Percentiles rank a stretch among this genome's conserved stretches.
Conservation (phyloP, 2,888 invertebrate genomes). For the Cistogaster globosa region DNA sequence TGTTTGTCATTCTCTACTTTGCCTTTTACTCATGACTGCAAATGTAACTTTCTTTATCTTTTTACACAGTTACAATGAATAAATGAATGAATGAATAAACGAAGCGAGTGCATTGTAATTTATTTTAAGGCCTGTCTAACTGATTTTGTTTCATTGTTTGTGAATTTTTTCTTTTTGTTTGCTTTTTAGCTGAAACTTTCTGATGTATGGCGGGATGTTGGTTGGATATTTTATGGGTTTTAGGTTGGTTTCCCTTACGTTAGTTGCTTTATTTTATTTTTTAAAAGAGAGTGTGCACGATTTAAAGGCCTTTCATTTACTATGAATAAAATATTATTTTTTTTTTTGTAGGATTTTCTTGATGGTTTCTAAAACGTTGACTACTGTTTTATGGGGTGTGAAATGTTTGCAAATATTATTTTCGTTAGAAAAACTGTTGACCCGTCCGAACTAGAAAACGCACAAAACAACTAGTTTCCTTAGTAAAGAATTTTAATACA, state of each 20-base stretch:
- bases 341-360: not conserved
- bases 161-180: slow-evolving; percentile 22
- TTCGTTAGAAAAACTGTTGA: not conserved
- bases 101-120: slow-evolving; percentile 15
- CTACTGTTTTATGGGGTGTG: slow-evolving; percentile 44
- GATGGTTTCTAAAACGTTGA: slow-evolving; percentile 1
- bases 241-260: slow-evolving; percentile 32
- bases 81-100: slow-evolving; percentile 29
- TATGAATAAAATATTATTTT: slow-evolving; percentile 19
- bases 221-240: slow-evolving; percentile 51
- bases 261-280: slow-evolving; percentile 21
- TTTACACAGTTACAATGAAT: not conserved
- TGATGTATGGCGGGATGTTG: slow-evolving; percentile 48
- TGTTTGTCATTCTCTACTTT: slow-evolving; percentile 2
- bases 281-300: not conserved
- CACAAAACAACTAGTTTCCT: not conserved
- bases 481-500: not conserved
- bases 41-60: slow-evolving; percentile 3
- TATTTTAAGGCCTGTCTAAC: slow-evolving; percentile 56
- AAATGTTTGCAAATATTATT: slow-evolving; percentile 32
- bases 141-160: slow-evolving; percentile 52
- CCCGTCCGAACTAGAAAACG: too few relatives aligned
- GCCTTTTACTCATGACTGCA: not conserved
- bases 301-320: slow-evolving; percentile 22
- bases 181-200: slow-evolving; percentile 44